A percentile compares a stretch with the other conserved stretches of the same genome.
Conservation (phyloP, 1,140 invertebrate species). For the Euschistus heros region DNA sequence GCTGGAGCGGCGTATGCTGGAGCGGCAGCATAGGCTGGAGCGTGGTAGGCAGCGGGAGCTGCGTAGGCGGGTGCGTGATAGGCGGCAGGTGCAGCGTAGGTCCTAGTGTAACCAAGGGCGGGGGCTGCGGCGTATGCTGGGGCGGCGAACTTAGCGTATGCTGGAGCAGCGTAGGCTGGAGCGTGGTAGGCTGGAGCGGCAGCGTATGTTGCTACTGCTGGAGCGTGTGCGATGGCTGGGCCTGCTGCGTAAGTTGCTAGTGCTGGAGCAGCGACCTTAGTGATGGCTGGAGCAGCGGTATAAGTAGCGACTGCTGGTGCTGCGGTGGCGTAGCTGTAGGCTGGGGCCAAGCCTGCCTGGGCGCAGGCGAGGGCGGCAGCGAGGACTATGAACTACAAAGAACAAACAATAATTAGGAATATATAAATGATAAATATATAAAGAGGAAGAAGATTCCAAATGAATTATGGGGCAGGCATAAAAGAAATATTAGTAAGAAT, state of each 20-base stretch:
- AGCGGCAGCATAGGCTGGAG: conserved; percentile 27
- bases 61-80: conserved; percentile 27
- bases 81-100: not conserved
- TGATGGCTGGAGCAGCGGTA: conserved; percentile 24
- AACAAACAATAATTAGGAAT: not conserved
- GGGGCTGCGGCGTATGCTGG: conserved; percentile 30
- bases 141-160: conserved; percentile 26
- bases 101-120: conserved; percentile 18
- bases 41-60: conserved; percentile 28
- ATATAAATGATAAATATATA: not conserved
- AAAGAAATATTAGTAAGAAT: no score
- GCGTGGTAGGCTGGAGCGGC: not conserved
- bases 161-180: not conserved
- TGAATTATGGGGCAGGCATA: no score
- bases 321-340: conserved; percentile 12
- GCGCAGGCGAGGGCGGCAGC: conserved; percentile 28
- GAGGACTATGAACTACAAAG: conserved; percentile 28
- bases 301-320: conserved; percentile 28
- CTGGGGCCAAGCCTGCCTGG: conserved; percentile 25
- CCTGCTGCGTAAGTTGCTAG: conserved; percentile 18
- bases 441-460: no score
- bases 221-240: conserved; percentile 30
- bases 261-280: conserved; percentile 23
- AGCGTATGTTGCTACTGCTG: not conserved
- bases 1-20: conserved; percentile 24